Evolutionary conservation across 2,888 invertebrate genomes (phyloP).

Genomic region (Hypsopygia costalis): DNA sequence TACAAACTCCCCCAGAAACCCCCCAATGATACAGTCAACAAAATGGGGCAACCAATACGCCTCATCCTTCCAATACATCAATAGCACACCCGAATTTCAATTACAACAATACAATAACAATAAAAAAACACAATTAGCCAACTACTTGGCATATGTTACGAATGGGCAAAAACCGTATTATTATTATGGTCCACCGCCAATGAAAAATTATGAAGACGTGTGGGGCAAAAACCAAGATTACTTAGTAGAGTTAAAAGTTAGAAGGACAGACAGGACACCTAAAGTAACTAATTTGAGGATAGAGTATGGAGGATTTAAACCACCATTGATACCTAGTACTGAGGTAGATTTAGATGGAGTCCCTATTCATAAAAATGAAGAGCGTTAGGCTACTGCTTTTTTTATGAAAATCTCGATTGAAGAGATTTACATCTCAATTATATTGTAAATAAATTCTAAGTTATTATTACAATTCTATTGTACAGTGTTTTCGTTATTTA

Average conservation of each 20-base stretch:
- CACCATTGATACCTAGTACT: constrained; percentile 89
- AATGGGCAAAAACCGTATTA: constrained; percentile 41
- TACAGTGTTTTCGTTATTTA: neutral
- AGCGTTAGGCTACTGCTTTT: constrained; percentile 13
- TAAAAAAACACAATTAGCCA: constrained; percentile 23
- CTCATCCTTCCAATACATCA: constrained; percentile 56
- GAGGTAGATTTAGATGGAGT: constrained; percentile 88
- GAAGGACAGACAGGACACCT: constrained; percentile 79
- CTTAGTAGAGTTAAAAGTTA: constrained; percentile 66
- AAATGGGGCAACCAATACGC: constrained; percentile 65
- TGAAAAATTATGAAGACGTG: constrained; percentile 37
- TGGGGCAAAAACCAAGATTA: constrained; percentile 45
- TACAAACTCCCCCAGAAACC: constrained; percentile 18
- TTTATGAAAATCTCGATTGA: too few relatives aligned
- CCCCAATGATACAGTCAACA: constrained; percentile 30
- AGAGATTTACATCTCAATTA: too few relatives aligned
- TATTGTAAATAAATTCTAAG: neutral
- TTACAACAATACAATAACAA: constrained; percentile 25
- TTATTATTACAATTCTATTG: neutral
- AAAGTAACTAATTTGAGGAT: constrained; percentile 79
- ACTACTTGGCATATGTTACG: constrained; percentile 38
- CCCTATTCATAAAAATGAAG: constrained; percentile 68
- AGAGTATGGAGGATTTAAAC: constrained; percentile 90
- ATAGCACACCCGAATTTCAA: constrained; percentile 32
- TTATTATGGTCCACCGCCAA: constrained; percentile 77